phyloP scores from a whole-genome alignment of 2,113 vertebrate genomes.

The Rhinolophus ferrumequinum region DNA sequence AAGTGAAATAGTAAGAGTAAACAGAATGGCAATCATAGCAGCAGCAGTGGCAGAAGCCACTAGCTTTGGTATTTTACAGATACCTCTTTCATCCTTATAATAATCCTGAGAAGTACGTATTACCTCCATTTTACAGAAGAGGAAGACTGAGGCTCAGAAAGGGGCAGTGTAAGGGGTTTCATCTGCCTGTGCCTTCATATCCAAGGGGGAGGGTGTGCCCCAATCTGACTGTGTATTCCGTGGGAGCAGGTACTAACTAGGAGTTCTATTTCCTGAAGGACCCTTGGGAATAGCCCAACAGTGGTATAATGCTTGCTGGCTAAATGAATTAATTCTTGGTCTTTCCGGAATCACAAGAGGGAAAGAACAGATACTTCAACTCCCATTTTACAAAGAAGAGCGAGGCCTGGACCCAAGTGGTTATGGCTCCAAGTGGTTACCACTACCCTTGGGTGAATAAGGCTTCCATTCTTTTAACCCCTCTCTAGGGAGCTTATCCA shows the following conservation, averaged over 20 bases:
- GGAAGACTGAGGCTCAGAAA: not conserved
- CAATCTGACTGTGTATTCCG: not conserved
- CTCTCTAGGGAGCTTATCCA: not conserved
- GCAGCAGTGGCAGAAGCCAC: not conserved
- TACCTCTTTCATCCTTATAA: not conserved
- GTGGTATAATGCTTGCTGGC: not conserved
- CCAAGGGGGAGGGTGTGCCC: no score
- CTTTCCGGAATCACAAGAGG: not conserved
- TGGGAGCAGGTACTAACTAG: not conserved
- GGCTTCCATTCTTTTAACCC: not conserved
- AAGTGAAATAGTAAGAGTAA: not conserved
- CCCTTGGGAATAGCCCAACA: not conserved
- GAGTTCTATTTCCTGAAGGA: not conserved
- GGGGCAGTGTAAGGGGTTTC: not conserved
- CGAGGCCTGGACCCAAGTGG: not conserved
- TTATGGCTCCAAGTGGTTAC: not conserved
- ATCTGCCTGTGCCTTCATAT: not conserved
- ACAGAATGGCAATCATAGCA: not conserved
- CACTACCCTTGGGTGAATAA: not conserved
- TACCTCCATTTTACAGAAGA: not conserved
- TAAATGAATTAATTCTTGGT: conserved; percentile 22
- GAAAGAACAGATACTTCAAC: not conserved
- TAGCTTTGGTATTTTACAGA: not conserved
- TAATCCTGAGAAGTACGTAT: not conserved
- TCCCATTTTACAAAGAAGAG: conserved; percentile 19